phyloP scores from a whole-genome alignment of 2,797 vertebrate species.

The Pseudochirops corinnae region DNA sequence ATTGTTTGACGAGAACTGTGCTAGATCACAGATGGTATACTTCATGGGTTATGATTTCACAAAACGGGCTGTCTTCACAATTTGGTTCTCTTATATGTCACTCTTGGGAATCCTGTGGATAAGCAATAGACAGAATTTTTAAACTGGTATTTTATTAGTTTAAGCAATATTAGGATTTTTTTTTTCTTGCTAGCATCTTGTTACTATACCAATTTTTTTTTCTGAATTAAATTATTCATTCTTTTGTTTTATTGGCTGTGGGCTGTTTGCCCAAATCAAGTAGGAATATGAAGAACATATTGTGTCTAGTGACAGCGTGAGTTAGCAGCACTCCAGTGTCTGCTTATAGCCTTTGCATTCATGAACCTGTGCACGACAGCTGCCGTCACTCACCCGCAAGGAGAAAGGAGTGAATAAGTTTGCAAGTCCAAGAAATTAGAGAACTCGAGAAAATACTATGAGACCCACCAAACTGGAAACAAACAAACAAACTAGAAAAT shows the following conservation, averaged over 20 bases:
- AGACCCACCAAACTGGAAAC: neutral
- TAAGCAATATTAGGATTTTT: neutral
- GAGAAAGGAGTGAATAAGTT: neutral
- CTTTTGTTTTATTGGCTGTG: neutral
- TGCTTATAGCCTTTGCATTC: neutral
- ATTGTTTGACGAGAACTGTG: conserved; percentile 18
- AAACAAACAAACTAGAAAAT: conserved; percentile 24
- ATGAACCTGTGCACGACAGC: neutral
- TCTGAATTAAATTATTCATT: conserved; percentile 12
- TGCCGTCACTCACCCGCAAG: conserved; percentile 7
- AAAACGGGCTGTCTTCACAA: conserved; percentile 25
- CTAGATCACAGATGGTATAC: conserved; percentile 29
- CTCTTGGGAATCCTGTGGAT: conserved; percentile 17
- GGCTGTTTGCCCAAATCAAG: neutral
- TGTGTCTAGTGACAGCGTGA: neutral
- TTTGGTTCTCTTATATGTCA: conserved; percentile 40
- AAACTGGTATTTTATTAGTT: neutral
- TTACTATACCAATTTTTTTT: neutral
- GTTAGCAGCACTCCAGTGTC: neutral
- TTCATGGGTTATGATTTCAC: conserved; percentile 54
- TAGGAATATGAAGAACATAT: neutral
- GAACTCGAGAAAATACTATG: neutral
- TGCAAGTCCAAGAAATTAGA: neutral
- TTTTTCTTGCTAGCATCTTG: conserved; percentile 28
- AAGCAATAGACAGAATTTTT: conserved; percentile 25